These are phyloP conservation scores for Cerastoderma edule DNA, from an alignment of 2,888 invertebrate species.

Conservation along the genomic window DNA sequence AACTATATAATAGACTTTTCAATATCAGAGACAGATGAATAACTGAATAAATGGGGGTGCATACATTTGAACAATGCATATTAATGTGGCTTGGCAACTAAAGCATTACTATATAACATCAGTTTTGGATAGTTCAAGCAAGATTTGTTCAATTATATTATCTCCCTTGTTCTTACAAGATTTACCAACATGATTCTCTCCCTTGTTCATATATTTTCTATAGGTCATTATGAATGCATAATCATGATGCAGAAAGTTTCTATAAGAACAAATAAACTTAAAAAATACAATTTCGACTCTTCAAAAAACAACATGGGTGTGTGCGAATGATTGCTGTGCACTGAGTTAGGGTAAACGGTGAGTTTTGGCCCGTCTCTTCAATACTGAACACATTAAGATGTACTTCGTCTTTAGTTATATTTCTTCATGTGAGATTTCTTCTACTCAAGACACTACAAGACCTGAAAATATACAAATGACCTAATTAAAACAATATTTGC, in stretches of 20 bases:
- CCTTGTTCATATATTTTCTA: neutral
- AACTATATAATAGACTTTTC: too few species aligned
- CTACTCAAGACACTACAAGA: neutral
- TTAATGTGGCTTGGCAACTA: too few species aligned
- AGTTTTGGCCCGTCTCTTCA: neutral
- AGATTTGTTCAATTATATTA: too few species aligned
- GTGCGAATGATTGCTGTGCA: neutral
- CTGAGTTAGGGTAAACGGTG: neutral
- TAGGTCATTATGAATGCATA: neutral
- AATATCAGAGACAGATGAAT: too few species aligned
- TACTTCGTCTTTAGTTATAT: slow-evolving; percentile 9
- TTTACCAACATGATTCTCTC: neutral
- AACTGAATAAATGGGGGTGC: too few species aligned
- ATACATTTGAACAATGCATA: too few species aligned
- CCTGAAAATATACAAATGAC: neutral
- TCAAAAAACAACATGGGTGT: too few species aligned
- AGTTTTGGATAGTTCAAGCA: too few species aligned
- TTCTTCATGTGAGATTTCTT: neutral
- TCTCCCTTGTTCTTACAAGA: too few species aligned
- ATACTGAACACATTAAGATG: slow-evolving; percentile 5
- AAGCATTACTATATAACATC: too few species aligned
- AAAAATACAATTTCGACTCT: too few species aligned
- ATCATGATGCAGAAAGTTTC: neutral
- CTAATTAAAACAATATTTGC: neutral
- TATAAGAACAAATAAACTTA: too few species aligned